Conservation (phyloP, 2,888 invertebrate genomes). For the Cephus spinipes region DNA sequence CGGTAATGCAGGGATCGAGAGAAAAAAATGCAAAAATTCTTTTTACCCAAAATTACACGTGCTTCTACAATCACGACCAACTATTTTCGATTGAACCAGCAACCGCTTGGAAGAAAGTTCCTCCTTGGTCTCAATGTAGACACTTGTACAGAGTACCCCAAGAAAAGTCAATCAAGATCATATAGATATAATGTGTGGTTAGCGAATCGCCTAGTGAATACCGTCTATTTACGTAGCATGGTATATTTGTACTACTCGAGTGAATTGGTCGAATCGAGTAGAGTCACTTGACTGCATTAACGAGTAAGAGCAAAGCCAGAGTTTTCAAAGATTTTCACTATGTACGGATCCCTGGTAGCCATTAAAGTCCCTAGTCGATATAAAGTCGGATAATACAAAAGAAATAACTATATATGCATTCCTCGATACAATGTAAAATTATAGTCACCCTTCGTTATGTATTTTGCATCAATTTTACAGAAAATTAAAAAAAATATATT, state of each 20-base stretch:
- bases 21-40: not conserved
- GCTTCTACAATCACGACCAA: not conserved
- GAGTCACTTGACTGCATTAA: not conserved
- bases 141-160: not conserved
- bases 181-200: not conserved
- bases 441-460: not conserved
- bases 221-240: not conserved
- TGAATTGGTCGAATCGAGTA: not conserved
- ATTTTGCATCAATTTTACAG: not conserved
- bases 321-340: not conserved
- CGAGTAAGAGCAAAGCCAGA: not conserved
- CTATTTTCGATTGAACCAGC: not conserved
- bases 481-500: not conserved
- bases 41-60: not conserved
- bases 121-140: not conserved
- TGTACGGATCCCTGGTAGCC: not conserved
- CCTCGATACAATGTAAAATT: not conserved
- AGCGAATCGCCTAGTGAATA: not conserved
- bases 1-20: not conserved
- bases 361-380: not conserved
- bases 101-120: not conserved
- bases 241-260: not conserved
- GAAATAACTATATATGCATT: not conserved
- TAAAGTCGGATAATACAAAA: not conserved
- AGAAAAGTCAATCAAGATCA: not conserved